A percentile compares a stretch with the other conserved stretches of the same genome.
These are phyloP conservation scores for Tiliacea aurago DNA, from an alignment of 2,888 invertebrate genomes.

Conservation along the genomic window DNA sequence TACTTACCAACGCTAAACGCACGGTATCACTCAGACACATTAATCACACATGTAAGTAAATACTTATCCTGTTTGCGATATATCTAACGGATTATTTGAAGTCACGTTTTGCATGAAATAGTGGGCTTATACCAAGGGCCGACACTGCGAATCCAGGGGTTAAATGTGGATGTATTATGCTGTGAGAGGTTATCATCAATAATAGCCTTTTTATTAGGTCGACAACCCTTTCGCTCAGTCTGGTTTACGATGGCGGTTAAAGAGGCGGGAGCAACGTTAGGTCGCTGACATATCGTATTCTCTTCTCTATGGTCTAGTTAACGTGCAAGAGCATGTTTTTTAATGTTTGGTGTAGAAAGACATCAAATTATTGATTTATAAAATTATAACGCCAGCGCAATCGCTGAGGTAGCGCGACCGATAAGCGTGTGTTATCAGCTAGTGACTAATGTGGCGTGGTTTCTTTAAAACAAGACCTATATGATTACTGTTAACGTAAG, in stretches of 20 bases:
- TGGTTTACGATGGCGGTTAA: slow-evolving; percentile 24
- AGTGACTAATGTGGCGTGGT: slow-evolving; percentile 50
- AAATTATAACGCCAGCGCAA: slow-evolving; percentile 14
- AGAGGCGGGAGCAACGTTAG: slow-evolving; percentile 9
- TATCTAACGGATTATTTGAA: slow-evolving; percentile 32
- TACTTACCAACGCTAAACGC: slow-evolving; percentile 8
- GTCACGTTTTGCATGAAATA: slow-evolving; percentile 32
- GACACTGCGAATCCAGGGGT: slow-evolving; percentile 16
- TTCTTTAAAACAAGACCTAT: slow-evolving; percentile 26
- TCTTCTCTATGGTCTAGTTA: slow-evolving; percentile 9
- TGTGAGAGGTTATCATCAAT: slow-evolving; percentile 42
- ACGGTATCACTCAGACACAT: slow-evolving; percentile 18
- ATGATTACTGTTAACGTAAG: slow-evolving; percentile 38
- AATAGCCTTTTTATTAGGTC: slow-evolving; percentile 37
- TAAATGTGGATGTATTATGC: slow-evolving; percentile 25
- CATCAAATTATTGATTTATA: slow-evolving; percentile 49
- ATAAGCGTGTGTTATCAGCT: slow-evolving; percentile 61
- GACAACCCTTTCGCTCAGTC: slow-evolving; percentile 26
- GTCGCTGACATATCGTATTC: slow-evolving; percentile 35
- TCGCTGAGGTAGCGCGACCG: slow-evolving; percentile 46
- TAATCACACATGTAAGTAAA: slow-evolving; percentile 2
- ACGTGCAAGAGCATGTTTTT: slow-evolving; percentile 3
- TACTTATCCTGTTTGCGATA: slow-evolving; percentile 22
- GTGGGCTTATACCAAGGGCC: not conserved
- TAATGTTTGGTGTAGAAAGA: slow-evolving; percentile 11